Evolutionary conservation across 1,140 invertebrate genomes (phyloP).

Genomic region (Drosophila obscura): DNA sequence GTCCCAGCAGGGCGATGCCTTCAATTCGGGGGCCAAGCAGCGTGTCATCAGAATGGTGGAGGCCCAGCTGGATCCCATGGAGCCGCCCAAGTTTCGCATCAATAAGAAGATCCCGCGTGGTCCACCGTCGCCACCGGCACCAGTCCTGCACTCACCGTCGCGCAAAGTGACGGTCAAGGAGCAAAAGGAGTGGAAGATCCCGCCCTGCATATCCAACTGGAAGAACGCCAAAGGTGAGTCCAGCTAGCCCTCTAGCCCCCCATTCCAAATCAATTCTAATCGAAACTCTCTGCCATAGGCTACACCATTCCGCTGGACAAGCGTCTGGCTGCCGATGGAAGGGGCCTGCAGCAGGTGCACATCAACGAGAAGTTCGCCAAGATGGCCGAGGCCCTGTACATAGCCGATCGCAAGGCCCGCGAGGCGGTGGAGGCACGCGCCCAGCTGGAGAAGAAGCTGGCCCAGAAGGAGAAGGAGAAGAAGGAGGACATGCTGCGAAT

Average conservation of each 20-base stretch:
- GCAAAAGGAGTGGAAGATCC: slow-evolving; percentile 99
- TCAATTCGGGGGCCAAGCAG: slow-evolving; percentile 99
- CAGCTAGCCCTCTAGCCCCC: neutral
- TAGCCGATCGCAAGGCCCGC: slow-evolving; percentile 98
- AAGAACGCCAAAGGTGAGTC: slow-evolving; percentile 95
- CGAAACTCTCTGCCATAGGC: slow-evolving; percentile 24
- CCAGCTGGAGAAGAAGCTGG: slow-evolving; percentile 97
- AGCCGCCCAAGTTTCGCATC: slow-evolving; percentile 98
- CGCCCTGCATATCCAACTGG: slow-evolving; percentile 99
- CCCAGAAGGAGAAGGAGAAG: slow-evolving; percentile 99
- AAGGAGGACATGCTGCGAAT: slow-evolving; percentile 97
- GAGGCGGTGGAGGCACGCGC: slow-evolving; percentile 98
- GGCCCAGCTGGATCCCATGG: slow-evolving; percentile 98
- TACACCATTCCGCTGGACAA: slow-evolving; percentile 99
- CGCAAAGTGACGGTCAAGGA: slow-evolving; percentile 99
- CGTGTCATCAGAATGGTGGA: slow-evolving; percentile 98
- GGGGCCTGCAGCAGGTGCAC: slow-evolving; percentile 98
- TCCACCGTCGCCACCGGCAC: slow-evolving; percentile 98
- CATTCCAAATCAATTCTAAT: neutral
- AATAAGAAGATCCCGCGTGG: slow-evolving; percentile 98
- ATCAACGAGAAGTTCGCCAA: slow-evolving; percentile 99
- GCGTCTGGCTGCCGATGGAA: slow-evolving; percentile 97
- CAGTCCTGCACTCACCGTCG: slow-evolving; percentile 96
- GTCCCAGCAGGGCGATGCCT: slow-evolving; percentile 96
- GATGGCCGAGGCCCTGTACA: slow-evolving; percentile 97